Percentiles rank a stretch among this genome's conserved stretches.
These are phyloP conservation scores for Rhinoraja longicauda DNA, from an alignment of 2,797 vertebrate species.

Conservation along the genomic window DNA sequence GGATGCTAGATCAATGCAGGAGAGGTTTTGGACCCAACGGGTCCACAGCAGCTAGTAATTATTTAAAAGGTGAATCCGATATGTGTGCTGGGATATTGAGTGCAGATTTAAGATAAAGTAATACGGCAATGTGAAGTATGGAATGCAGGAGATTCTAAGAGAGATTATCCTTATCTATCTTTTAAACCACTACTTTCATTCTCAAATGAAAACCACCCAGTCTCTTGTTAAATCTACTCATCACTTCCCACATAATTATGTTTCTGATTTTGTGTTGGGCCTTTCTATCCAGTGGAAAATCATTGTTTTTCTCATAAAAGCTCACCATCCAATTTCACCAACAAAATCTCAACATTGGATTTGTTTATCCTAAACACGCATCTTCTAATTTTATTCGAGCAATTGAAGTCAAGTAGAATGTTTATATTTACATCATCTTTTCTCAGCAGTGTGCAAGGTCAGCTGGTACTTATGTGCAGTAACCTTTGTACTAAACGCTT, in stretches of 20 bases:
- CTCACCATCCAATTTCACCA: not conserved
- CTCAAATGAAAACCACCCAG: not conserved
- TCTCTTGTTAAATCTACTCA: not conserved
- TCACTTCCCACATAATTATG: not conserved
- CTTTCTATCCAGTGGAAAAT: not conserved
- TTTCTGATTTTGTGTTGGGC: not conserved
- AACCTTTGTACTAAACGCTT: slow-evolving; percentile 16
- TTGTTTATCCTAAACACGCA: not conserved
- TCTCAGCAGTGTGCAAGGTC: not conserved
- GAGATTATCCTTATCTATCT: not conserved
- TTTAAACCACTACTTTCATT: not conserved
- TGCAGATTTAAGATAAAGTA: not conserved
- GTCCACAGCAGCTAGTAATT: too few relatives aligned
- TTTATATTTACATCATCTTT: slow-evolving; percentile 3
- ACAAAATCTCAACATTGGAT: too few relatives aligned
- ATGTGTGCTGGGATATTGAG: not conserved
- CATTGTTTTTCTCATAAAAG: not conserved
- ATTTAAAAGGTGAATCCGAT: not conserved
- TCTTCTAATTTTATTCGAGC: not conserved
- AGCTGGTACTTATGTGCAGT: not conserved
- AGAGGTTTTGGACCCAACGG: too few relatives aligned
- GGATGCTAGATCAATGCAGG: too few relatives aligned
- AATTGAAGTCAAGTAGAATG: slow-evolving; percentile 6
- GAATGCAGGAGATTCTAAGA: not conserved
- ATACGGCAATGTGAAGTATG: not conserved